Conservation (phyloP, 2,797 vertebrate species). For the Gambusia yucatana region DNA sequence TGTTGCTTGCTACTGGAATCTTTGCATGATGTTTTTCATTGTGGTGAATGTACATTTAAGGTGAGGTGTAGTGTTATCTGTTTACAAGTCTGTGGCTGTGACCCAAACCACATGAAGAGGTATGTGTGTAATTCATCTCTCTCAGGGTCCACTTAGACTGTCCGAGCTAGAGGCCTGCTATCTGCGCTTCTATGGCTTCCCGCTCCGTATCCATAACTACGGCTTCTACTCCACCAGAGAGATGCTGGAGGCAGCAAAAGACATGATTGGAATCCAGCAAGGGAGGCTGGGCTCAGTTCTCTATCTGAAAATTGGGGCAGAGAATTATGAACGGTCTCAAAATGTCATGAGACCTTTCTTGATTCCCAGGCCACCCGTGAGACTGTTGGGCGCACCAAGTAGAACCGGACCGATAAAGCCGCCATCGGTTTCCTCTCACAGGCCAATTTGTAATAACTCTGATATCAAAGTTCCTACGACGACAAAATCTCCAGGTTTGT, state of each 20-base stretch:
- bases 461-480: background rate
- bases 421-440: accelerated
- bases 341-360: background rate
- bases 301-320: conserved; percentile 60
- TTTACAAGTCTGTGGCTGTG: background rate
- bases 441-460: background rate
- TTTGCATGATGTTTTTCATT: background rate
- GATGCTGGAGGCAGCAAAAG: conserved; percentile 81
- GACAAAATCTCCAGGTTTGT: conserved; percentile 43
- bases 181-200: conserved; percentile 79
- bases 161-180: conserved; percentile 85
- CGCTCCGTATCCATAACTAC: conserved; percentile 79
- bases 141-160: conserved; percentile 82
- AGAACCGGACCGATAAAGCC: conserved; percentile 14
- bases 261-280: conserved; percentile 83
- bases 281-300: conserved; percentile 85
- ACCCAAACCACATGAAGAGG: background rate
- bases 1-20: background rate
- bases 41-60: no score
- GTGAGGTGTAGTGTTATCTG: no score
- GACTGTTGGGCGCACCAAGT: accelerated
- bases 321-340: no score
- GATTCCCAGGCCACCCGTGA: conserved; percentile 8
- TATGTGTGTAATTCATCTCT: conserved; percentile 19
- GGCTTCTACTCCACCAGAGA: conserved; percentile 88